Evolutionary conservation across 2,797 vertebrate genomes (phyloP).

Genomic region (Falco biarmicus): DNA sequence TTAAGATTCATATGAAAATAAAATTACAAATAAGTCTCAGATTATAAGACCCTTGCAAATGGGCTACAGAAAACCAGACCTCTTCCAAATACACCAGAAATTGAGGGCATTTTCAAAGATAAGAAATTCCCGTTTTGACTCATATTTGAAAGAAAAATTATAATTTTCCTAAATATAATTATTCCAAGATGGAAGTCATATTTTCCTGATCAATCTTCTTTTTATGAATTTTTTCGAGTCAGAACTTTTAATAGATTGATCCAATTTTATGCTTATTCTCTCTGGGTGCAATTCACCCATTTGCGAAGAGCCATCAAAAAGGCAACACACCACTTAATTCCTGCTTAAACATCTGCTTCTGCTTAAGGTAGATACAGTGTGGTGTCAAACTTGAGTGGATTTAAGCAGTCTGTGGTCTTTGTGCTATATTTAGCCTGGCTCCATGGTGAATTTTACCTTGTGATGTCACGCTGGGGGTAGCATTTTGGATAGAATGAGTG

Average conservation of each 20-base stretch:
- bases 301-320: not conserved
- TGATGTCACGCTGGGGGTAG: not conserved
- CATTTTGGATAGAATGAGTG: not conserved
- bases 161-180: not conserved
- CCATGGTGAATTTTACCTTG: not conserved
- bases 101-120: not conserved
- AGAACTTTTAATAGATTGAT: not conserved
- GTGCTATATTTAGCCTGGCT: not conserved
- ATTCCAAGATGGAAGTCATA: not conserved
- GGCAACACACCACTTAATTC: not conserved
- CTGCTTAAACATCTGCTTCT: not conserved
- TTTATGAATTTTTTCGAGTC: not conserved
- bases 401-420: not conserved
- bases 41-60: not conserved
- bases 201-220: not conserved
- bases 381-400: not conserved
- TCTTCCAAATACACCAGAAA: not conserved
- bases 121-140: not conserved
- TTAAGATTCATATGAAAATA: conserved; percentile 11
- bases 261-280: not conserved
- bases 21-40: not conserved
- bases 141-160: not conserved
- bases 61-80: not conserved
- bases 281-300: accelerated
- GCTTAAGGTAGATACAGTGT: not conserved